Conservation (phyloP, 2,113 vertebrate species). For the Pelobates fuscus region DNA sequence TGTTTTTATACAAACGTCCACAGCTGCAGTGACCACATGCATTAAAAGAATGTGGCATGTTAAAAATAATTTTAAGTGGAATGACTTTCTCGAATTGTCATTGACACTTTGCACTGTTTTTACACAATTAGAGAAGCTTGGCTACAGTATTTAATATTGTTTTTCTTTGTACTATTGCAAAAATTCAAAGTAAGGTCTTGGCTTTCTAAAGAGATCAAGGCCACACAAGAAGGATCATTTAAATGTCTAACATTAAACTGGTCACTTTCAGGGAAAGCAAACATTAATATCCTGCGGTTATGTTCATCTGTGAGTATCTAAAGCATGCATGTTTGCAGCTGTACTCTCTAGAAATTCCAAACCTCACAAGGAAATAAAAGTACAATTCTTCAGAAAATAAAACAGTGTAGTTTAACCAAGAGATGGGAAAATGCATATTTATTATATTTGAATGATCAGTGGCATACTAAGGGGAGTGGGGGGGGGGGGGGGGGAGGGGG, state of each 20-base stretch:
- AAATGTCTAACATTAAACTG: conserved; percentile 2
- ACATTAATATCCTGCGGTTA: conserved; percentile 39
- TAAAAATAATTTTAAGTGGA: conserved; percentile 10
- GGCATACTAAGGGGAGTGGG: too few species aligned
- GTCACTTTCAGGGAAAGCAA: conserved; percentile 36
- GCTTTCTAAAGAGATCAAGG: neutral
- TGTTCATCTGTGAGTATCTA: conserved; percentile 35
- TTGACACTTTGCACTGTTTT: neutral
- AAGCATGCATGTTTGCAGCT: conserved; percentile 29
- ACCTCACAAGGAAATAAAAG: conserved; percentile 10
- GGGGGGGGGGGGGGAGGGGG: too few species aligned
- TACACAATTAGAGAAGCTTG: too few species aligned
- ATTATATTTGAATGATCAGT: too few species aligned
- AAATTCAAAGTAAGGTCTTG: neutral
- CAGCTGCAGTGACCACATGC: conserved; percentile 20
- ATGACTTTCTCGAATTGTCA: neutral
- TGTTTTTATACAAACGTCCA: conserved; percentile 14
- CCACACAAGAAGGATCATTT: conserved; percentile 40
- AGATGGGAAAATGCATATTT: too few species aligned
- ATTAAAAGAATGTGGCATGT: conserved; percentile 14
- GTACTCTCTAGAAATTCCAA: conserved; percentile 23
- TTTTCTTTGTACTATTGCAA: too few species aligned
- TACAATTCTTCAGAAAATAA: neutral
- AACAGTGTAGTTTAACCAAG: neutral
- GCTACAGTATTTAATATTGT: too few species aligned